phyloP scores from a whole-genome alignment of 1,140 invertebrate genomes.

The Arion vulgaris region DNA sequence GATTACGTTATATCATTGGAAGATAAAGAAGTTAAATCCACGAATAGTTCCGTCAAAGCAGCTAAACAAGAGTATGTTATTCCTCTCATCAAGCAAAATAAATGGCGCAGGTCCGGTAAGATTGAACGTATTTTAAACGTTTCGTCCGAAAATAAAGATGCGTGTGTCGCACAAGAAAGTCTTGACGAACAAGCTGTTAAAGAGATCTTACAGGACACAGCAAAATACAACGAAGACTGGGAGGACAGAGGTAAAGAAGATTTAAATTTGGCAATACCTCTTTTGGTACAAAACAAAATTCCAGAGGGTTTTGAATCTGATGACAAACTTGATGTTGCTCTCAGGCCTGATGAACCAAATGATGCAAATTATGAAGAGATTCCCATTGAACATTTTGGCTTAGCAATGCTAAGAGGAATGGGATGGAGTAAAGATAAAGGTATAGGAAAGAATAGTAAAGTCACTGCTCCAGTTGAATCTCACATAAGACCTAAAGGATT shows the following conservation, averaged over 20 bases:
- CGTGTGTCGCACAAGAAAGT: conserved; percentile 26
- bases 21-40: conserved; percentile 52
- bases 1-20: conserved; percentile 63
- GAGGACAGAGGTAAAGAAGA: conserved; percentile 60
- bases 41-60: conserved; percentile 58
- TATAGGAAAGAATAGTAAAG: conserved; percentile 77
- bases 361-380: conserved; percentile 88
- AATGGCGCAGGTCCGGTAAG: conserved; percentile 49
- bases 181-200: conserved; percentile 66
- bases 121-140: conserved; percentile 35
- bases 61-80: conserved; percentile 72
- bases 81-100: conserved; percentile 71
- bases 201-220: conserved; percentile 69
- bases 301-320: conserved; percentile 75
- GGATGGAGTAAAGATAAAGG: conserved; percentile 88
- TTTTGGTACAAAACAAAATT: conserved; percentile 74
- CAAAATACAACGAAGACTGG: conserved; percentile 61
- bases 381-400: conserved; percentile 89
- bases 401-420: conserved; percentile 95
- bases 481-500: conserved; percentile 88
- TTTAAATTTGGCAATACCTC: conserved; percentile 65
- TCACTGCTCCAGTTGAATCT: conserved; percentile 76
- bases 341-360: conserved; percentile 71
- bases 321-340: conserved; percentile 73
- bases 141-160: conserved; percentile 1